A percentile compares a stretch with the other conserved stretches of the same genome.
These are phyloP conservation scores for Phoxinus dragarum DNA, from an alignment of 2,797 vertebrate genomes.

Conservation along the genomic window DNA sequence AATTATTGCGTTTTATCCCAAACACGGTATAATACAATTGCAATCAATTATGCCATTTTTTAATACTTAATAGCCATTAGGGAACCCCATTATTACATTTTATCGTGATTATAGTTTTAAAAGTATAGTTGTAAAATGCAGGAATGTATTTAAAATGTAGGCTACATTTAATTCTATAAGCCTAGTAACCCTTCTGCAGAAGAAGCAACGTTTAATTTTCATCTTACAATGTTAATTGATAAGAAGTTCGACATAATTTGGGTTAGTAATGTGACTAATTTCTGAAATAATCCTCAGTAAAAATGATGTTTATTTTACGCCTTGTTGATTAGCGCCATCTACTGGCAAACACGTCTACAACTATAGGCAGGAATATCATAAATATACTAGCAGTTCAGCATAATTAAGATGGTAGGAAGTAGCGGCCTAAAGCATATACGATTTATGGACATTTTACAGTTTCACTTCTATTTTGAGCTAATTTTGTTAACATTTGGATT, in stretches of 20 bases:
- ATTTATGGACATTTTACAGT: background rate
- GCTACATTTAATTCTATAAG: background rate
- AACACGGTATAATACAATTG: background rate
- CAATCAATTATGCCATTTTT: background rate
- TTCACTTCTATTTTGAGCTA: background rate
- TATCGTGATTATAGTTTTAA: background rate
- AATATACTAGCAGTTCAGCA: background rate
- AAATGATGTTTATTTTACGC: background rate
- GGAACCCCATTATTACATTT: background rate
- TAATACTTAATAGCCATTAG: background rate
- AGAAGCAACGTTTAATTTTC: background rate
- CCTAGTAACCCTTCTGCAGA: background rate
- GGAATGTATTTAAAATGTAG: background rate
- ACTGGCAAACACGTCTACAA: conserved; percentile 8
- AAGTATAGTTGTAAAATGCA: background rate
- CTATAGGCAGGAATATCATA: too few species aligned
- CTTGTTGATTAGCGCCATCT: conserved; percentile 46
- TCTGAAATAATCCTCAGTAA: background rate
- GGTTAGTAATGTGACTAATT: background rate
- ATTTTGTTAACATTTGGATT: background rate
- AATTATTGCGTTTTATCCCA: background rate
- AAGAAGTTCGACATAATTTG: background rate
- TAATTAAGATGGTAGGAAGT: background rate
- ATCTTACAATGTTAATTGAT: too few species aligned
- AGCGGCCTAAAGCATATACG: background rate